phyloP scores from a whole-genome alignment of 1,140 invertebrate genomes.

The Grapholita molesta region DNA sequence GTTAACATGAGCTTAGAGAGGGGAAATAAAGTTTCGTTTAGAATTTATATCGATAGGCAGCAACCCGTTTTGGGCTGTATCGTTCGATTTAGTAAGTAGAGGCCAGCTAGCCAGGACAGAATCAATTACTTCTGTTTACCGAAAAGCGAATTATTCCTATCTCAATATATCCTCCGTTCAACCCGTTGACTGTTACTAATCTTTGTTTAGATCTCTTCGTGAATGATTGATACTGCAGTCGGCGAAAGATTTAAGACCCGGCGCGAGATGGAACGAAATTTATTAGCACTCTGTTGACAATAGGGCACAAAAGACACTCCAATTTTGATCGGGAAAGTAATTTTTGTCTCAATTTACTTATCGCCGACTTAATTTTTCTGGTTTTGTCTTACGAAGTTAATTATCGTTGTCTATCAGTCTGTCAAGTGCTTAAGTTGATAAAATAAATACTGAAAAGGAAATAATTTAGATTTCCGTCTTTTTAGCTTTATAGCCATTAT shows the following conservation, averaged over 20 bases:
- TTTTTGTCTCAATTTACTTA: conserved; percentile 51
- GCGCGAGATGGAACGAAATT: conserved; percentile 47
- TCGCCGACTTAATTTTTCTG: conserved; percentile 26
- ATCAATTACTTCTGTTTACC: conserved; percentile 36
- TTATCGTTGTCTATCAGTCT: not conserved
- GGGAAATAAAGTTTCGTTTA: not conserved
- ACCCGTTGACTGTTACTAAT: conserved; percentile 51
- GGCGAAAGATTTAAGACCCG: conserved; percentile 39
- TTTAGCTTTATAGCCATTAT: too few relatives aligned
- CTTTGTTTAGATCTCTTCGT: conserved; percentile 40
- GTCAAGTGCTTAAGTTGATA: not conserved
- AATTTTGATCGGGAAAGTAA: conserved; percentile 44
- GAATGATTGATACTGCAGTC: conserved; percentile 52
- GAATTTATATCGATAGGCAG: not conserved
- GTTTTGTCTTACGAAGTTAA: not conserved
- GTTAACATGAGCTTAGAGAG: not conserved
- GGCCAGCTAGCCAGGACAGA: not conserved
- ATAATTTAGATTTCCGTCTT: not conserved
- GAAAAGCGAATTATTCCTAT: conserved; percentile 37
- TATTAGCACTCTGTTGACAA: conserved; percentile 51
- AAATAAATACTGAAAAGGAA: not conserved
- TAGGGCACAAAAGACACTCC: conserved; percentile 42
- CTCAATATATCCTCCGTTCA: conserved; percentile 40
- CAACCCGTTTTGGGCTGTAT: not conserved
- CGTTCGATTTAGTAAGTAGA: not conserved